Conservation (phyloP, 1,140 invertebrate genomes). For the Cotesia chilonis region DNA sequence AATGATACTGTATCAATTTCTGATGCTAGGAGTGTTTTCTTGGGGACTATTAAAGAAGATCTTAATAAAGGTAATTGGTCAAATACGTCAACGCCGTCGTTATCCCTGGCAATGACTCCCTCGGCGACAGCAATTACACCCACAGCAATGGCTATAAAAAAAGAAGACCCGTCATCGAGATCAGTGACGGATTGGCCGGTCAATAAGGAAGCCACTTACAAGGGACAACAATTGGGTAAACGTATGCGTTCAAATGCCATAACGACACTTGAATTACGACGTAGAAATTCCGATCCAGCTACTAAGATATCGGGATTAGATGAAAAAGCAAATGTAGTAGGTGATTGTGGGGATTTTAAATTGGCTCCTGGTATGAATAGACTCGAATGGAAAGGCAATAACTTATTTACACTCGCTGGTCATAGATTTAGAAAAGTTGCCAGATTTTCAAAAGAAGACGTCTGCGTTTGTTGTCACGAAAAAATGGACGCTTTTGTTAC, state of each 20-base stretch:
- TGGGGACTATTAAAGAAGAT: slow-evolving; percentile 62
- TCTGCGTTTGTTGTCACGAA: slow-evolving; percentile 78
- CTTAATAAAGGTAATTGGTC: slow-evolving; percentile 53
- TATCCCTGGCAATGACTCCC: no score
- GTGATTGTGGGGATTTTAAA: slow-evolving; percentile 59
- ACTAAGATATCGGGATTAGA: slow-evolving; percentile 63
- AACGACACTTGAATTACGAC: slow-evolving; percentile 67
- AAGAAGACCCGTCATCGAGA: slow-evolving; percentile 49
- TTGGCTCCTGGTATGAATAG: slow-evolving; percentile 60
- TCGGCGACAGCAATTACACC: no score
- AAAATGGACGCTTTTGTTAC: slow-evolving; percentile 82
- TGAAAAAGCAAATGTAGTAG: slow-evolving; percentile 55
- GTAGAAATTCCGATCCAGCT: slow-evolving; percentile 79
- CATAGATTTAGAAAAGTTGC: slow-evolving; percentile 78
- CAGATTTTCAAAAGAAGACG: slow-evolving; percentile 79
- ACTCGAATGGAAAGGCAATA: slow-evolving; percentile 68
- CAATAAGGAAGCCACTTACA: slow-evolving; percentile 52
- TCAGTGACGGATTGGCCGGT: slow-evolving; percentile 61
- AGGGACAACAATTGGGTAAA: slow-evolving; percentile 60
- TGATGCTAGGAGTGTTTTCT: slow-evolving; percentile 57
- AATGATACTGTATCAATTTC: slow-evolving; percentile 41
- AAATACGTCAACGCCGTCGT: neutral
- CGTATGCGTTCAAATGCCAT: slow-evolving; percentile 63
- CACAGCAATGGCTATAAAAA: slow-evolving; percentile 29
- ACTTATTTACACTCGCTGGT: slow-evolving; percentile 73